These are phyloP conservation scores for Anoura caudifer DNA, from an alignment of 2,113 vertebrate genomes.

Conservation along the genomic window DNA sequence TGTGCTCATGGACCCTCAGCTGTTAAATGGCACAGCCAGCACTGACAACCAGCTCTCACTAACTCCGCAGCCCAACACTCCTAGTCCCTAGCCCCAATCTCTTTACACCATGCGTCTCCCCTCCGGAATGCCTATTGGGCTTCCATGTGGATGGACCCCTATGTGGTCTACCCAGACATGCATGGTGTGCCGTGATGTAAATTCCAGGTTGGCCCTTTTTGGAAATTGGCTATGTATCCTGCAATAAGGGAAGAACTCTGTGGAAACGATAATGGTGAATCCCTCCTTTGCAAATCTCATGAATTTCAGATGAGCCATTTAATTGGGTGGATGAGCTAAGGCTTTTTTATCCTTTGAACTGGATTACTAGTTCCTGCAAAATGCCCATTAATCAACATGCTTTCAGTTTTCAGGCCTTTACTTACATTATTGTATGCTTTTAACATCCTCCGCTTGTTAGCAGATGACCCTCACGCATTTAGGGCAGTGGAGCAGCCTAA, in stretches of 20 bases:
- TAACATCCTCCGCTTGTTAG: constrained; percentile 18
- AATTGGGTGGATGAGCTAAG: neutral
- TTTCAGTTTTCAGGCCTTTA: constrained; percentile 9
- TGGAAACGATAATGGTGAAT: neutral
- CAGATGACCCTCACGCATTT: neutral
- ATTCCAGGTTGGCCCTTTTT: neutral
- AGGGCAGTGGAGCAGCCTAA: neutral
- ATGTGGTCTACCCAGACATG: neutral
- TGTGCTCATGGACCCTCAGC: neutral
- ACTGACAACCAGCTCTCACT: neutral
- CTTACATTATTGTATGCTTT: neutral
- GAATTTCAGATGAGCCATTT: neutral
- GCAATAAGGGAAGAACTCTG: neutral
- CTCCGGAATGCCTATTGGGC: neutral
- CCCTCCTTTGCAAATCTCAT: constrained; percentile 4
- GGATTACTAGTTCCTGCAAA: neutral
- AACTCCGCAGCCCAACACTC: neutral
- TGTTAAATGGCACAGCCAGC: neutral
- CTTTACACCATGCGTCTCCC: neutral
- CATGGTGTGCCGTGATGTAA: neutral
- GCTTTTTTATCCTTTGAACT: neutral
- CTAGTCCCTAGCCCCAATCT: neutral
- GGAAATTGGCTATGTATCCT: neutral
- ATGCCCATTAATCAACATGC: constrained; percentile 5
- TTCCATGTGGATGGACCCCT: neutral